A percentile compares a stretch with the other conserved stretches of the same genome.
Evolutionary conservation across 2,888 invertebrate genomes (phyloP).

Genomic region (Arrhopalites spinosus): DNA sequence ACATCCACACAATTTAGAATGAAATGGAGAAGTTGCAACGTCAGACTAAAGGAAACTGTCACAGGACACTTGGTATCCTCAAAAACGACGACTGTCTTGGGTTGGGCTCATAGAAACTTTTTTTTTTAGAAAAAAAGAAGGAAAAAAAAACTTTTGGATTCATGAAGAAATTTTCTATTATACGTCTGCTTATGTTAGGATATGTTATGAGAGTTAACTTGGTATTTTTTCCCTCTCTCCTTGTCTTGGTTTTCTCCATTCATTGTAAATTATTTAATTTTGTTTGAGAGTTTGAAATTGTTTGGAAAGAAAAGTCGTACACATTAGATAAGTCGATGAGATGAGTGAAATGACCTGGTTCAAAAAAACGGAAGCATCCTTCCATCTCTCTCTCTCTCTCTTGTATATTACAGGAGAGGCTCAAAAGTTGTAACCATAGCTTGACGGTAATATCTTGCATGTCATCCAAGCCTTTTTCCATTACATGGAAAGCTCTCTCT

Average conservation of each 20-base stretch:
- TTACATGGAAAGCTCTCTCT: no score
- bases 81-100: not conserved
- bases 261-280: slow-evolving; percentile 18
- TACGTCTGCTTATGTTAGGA: slow-evolving; percentile 1
- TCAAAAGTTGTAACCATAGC: no score
- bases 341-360: slow-evolving; percentile 41
- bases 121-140: not conserved
- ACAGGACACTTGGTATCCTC: not conserved
- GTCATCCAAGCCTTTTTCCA: no score
- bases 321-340: slow-evolving; percentile 21
- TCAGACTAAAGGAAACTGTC: not conserved
- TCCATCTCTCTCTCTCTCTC: no score
- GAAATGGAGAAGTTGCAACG: slow-evolving; percentile 29
- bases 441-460: no score
- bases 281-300: not conserved
- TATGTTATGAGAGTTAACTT: not conserved
- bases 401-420: no score
- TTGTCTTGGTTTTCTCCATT: not conserved
- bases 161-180: not conserved
- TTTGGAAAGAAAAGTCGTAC: slow-evolving; percentile 8
- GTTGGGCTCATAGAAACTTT: not conserved
- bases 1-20: not conserved
- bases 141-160: slow-evolving; percentile 3
- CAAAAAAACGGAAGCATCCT: slow-evolving; percentile 9
- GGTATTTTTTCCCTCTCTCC: not conserved